Evolutionary conservation across 1,140 invertebrate genomes (phyloP).

Genomic region (Chionoecetes opilio): DNA sequence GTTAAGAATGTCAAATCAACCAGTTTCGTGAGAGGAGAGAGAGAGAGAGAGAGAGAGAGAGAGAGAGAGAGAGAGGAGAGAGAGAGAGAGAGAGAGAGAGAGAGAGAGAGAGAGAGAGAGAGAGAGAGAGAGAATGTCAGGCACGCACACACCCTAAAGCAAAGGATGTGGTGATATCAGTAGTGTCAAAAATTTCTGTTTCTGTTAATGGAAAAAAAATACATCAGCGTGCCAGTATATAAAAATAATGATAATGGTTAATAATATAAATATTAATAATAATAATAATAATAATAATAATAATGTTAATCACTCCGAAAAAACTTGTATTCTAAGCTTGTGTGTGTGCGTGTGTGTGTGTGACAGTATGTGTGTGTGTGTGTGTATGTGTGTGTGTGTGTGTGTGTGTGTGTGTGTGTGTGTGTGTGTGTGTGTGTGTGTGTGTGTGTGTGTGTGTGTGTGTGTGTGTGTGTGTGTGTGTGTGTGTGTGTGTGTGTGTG

Average conservation of each 20-base stretch:
- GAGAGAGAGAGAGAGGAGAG: slow-evolving; percentile 7
- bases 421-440: neutral
- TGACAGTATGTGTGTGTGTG: neutral
- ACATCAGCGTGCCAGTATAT: no score
- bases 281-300: no score
- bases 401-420: neutral
- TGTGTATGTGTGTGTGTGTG: no score
- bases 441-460: slow-evolving; percentile 9
- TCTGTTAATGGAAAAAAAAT: neutral
- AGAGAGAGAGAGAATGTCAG: neutral
- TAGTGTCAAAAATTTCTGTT: neutral
- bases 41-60: slow-evolving; percentile 13
- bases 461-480: neutral
- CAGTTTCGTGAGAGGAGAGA: neutral
- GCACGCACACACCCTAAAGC: neutral
- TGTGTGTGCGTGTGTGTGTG: neutral
- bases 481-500: no score
- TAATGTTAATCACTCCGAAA: no score
- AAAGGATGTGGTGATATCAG: neutral
- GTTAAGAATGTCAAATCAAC: neutral
- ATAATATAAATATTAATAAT: no score
- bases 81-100: slow-evolving; percentile 16
- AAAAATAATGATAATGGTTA: no score
- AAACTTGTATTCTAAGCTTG: neutral
- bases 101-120: neutral